Percentiles rank a stretch among this genome's conserved stretches.
These are phyloP conservation scores for Folsomia candida DNA, from an alignment of 2,888 invertebrate genomes.

Conservation along the genomic window DNA sequence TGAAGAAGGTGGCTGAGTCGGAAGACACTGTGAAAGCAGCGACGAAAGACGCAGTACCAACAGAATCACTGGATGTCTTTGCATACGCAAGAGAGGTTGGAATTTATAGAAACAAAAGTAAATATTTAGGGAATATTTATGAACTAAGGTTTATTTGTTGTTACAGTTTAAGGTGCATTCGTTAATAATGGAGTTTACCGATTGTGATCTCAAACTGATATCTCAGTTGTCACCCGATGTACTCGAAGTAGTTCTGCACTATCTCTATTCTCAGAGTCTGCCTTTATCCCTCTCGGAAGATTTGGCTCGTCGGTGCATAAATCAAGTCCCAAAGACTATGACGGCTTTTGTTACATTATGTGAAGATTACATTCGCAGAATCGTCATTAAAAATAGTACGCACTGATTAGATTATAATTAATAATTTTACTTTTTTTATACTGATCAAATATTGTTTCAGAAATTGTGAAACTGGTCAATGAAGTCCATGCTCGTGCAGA, in stretches of 20 bases:
- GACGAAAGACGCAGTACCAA: too few relatives aligned
- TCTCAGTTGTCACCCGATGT: slow-evolving; percentile 63
- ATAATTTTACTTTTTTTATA: slow-evolving; percentile 23
- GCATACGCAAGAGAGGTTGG: not conserved
- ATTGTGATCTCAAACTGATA: slow-evolving; percentile 52
- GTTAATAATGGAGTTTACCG: slow-evolving; percentile 43
- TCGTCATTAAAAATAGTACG: slow-evolving; percentile 65
- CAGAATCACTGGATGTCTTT: too few relatives aligned
- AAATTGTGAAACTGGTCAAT: slow-evolving; percentile 63
- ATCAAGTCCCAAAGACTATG: slow-evolving; percentile 57
- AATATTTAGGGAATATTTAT: not conserved
- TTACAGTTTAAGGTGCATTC: slow-evolving; percentile 47
- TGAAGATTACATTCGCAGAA: slow-evolving; percentile 63
- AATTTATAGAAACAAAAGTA: not conserved
- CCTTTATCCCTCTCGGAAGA: slow-evolving; percentile 62
- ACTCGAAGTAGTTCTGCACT: slow-evolving; percentile 63
- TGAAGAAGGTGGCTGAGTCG: too few relatives aligned
- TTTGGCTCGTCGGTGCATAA: slow-evolving; percentile 61
- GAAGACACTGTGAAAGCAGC: too few relatives aligned
- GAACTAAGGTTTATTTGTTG: slow-evolving; percentile 1
- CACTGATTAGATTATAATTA: slow-evolving; percentile 16
- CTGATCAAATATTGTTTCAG: slow-evolving; percentile 58
- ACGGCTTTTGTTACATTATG: slow-evolving; percentile 61
- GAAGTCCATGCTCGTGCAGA: slow-evolving; percentile 65
- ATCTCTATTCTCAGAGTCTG: slow-evolving; percentile 65